Evolutionary conservation across 2,888 invertebrate genomes (phyloP).

Genomic region (Liopterus haemorrhoidalis): DNA sequence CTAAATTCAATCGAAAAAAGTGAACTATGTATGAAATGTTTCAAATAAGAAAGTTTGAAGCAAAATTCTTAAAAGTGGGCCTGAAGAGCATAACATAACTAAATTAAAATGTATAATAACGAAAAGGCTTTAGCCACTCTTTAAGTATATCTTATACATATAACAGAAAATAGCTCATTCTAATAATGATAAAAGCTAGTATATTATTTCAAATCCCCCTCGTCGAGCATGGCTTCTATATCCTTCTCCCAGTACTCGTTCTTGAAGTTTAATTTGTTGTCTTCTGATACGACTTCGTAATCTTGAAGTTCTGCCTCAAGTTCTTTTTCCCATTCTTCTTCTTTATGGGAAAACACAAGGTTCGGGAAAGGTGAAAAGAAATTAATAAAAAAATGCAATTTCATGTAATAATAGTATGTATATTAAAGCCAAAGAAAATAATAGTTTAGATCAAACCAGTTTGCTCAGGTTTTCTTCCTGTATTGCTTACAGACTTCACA

Average conservation of each 20-base stretch:
- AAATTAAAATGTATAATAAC: no score
- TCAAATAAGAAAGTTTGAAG: no score
- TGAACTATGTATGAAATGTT: no score
- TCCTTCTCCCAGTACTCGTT: constrained; percentile 45
- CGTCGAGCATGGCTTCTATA: constrained; percentile 44
- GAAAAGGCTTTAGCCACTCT: no score
- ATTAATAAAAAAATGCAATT: constrained; percentile 37
- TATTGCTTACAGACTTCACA: no score
- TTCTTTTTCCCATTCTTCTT: constrained; percentile 94
- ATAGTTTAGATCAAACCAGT: constrained; percentile 13
- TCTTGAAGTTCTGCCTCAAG: constrained; percentile 91
- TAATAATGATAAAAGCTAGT: no score
- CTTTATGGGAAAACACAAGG: constrained; percentile 38
- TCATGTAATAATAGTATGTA: constrained; percentile 11
- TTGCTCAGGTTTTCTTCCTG: constrained; percentile 22
- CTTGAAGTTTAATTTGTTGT: constrained; percentile 46
- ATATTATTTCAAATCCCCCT: constrained; percentile 42
- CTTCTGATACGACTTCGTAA: constrained; percentile 77
- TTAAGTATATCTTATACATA: no score
- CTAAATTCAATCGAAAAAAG: no score
- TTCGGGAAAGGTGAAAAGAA: constrained; percentile 35
- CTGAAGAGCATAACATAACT: no score
- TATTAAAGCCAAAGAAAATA: background rate
- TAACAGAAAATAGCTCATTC: no score
- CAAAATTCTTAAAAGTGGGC: no score